These are phyloP conservation scores for Ormyrus labotus DNA, from an alignment of 2,888 invertebrate genomes.

Conservation along the genomic window DNA sequence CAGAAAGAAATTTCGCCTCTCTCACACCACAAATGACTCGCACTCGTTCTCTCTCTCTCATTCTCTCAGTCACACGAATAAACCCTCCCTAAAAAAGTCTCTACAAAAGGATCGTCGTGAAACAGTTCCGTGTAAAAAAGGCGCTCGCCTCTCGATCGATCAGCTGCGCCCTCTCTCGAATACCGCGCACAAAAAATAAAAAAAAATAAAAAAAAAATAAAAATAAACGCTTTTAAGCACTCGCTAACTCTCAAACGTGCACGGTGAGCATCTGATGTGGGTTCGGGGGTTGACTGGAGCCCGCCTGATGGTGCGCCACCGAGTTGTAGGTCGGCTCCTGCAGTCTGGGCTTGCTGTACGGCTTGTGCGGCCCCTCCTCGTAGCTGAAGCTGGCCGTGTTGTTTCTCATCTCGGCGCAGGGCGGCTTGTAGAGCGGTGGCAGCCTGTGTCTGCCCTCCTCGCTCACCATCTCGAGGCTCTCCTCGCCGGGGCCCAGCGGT, in stretches of 20 bases:
- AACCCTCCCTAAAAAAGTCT: not conserved
- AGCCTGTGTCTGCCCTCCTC: constrained; percentile 78
- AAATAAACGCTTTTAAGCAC: too few species aligned
- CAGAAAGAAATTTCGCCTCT: not conserved
- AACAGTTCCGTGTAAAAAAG: not conserved
- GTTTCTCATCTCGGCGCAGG: constrained; percentile 89
- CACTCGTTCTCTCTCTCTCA: constrained; percentile 3
- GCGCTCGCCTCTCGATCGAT: not conserved
- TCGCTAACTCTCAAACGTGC: constrained; percentile 67
- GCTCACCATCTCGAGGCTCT: constrained; percentile 81
- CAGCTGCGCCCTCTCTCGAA: not conserved
- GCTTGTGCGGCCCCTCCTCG: constrained; percentile 73
- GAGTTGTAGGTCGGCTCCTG: constrained; percentile 65
- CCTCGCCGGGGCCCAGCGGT: constrained; percentile 77
- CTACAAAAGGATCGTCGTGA: not conserved
- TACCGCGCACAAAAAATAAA: not conserved
- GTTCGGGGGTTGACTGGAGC: constrained; percentile 69
- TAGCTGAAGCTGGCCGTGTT: constrained; percentile 82
- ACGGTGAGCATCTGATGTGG: constrained; percentile 74
- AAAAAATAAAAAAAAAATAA: too few species aligned
- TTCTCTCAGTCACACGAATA: not conserved
- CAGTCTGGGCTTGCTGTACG: constrained; percentile 72
- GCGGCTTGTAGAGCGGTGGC: constrained; percentile 86
- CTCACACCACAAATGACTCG: not conserved
- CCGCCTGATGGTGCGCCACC: constrained; percentile 70